phyloP scores from a whole-genome alignment of 2,888 invertebrate species.

The Tolmerus cingulatus region DNA sequence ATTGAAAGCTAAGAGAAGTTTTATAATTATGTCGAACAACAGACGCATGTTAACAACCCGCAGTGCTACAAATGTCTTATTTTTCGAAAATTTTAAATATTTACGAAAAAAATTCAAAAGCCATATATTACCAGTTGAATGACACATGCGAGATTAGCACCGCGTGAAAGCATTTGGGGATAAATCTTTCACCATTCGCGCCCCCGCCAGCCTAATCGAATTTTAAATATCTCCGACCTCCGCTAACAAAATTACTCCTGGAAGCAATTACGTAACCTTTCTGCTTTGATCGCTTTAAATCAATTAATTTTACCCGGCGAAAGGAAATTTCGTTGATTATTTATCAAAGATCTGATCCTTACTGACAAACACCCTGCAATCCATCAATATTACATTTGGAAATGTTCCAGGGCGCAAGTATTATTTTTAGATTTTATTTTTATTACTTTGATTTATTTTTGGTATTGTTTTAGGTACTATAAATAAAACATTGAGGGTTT shows the following conservation, averaged over 20 bases:
- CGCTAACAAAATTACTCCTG: background rate
- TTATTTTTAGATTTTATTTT: background rate
- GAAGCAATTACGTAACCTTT: background rate
- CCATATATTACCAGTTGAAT: background rate
- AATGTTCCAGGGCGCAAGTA: background rate
- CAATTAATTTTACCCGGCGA: background rate
- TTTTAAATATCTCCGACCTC: background rate
- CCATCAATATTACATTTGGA: background rate
- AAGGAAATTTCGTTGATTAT: background rate
- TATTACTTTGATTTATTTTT: background rate
- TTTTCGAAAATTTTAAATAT: background rate
- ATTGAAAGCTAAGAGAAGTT: background rate
- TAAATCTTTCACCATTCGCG: background rate
- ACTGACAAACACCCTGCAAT: background rate
- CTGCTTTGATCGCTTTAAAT: background rate
- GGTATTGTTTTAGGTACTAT: background rate
- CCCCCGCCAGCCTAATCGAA: background rate
- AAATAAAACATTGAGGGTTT: background rate
- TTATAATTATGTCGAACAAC: background rate
- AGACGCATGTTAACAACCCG: background rate
- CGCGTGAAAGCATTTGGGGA: background rate
- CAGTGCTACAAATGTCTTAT: background rate
- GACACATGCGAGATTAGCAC: background rate
- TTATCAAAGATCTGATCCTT: background rate
- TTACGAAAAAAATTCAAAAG: background rate